Evolutionary conservation across 1,140 invertebrate species (phyloP).

Genomic region (Heliconius melpomene): DNA sequence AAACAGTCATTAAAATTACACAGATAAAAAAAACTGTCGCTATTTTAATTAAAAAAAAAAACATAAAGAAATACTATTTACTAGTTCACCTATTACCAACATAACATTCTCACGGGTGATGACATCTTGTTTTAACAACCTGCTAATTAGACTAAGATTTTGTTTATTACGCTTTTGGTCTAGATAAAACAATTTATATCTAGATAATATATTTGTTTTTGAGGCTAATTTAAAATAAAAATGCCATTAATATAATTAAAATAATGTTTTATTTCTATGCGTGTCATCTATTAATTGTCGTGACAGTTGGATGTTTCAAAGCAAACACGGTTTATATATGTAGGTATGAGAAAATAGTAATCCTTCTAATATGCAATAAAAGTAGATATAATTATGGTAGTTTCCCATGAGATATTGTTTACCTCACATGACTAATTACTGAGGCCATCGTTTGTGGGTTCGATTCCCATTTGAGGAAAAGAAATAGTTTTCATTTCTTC

Average conservation of each 20-base stretch:
- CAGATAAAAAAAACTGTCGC: not conserved
- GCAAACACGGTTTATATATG: not conserved
- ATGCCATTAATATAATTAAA: not conserved
- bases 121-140: slow-evolving; percentile 8
- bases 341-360: too few relatives aligned
- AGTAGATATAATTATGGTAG: too few relatives aligned
- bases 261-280: not conserved
- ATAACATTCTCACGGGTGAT: not conserved
- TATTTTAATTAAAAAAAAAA: too few relatives aligned
- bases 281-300: not conserved
- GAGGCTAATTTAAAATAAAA: not conserved
- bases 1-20: not conserved
- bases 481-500: too few relatives aligned
- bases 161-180: slow-evolving; percentile 5
- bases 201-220: not conserved
- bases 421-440: too few relatives aligned
- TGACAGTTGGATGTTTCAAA: not conserved
- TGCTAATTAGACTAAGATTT: not conserved
- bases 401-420: too few relatives aligned
- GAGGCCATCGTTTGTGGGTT: too few relatives aligned
- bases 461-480: too few relatives aligned
- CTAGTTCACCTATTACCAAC: too few relatives aligned
- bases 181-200: not conserved
- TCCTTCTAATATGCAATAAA: too few relatives aligned
- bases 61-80: too few relatives aligned